Conservation (phyloP, 2,888 invertebrate genomes). For the Pogonocherus hispidulus region DNA sequence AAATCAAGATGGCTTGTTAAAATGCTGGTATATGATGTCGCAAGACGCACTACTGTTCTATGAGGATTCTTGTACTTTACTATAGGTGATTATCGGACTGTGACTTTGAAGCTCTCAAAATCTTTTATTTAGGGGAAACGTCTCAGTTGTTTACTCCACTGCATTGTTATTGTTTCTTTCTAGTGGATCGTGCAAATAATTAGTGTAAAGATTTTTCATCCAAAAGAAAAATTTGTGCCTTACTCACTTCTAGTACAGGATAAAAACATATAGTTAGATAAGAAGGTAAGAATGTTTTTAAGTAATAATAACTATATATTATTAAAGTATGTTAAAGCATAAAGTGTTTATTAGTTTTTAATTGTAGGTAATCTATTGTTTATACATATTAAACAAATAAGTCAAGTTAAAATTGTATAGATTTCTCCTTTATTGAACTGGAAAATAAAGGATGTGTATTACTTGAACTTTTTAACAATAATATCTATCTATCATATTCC, state of each 20-base stretch:
- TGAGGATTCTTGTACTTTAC: slow-evolving; percentile 35
- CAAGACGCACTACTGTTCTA: slow-evolving; percentile 22
- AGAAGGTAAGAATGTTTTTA: neutral
- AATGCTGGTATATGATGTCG: neutral
- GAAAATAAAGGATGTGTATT: no score
- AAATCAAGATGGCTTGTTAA: no score
- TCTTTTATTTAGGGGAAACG: slow-evolving; percentile 43
- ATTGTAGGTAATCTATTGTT: no score
- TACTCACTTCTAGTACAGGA: neutral
- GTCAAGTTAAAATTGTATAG: no score
- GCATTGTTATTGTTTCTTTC: slow-evolving; percentile 24
- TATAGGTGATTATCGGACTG: slow-evolving; percentile 59
- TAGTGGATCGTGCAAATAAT: slow-evolving; percentile 16
- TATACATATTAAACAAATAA: no score
- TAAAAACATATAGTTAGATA: neutral
- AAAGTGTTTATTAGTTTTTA: no score
- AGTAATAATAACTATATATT: neutral
- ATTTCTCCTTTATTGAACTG: no score
- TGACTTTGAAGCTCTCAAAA: slow-evolving; percentile 54
- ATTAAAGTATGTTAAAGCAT: no score
- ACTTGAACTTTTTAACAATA: no score
- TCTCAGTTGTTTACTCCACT: slow-evolving; percentile 44
- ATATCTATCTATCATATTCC: no score
- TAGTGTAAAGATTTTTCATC: slow-evolving; percentile 11
- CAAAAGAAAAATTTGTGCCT: neutral